Evolutionary conservation across 2,113 vertebrate species (phyloP), one percentile per base, ranked within the genome.

Genomic region (Rhinopithecus roxellana): DNA sequence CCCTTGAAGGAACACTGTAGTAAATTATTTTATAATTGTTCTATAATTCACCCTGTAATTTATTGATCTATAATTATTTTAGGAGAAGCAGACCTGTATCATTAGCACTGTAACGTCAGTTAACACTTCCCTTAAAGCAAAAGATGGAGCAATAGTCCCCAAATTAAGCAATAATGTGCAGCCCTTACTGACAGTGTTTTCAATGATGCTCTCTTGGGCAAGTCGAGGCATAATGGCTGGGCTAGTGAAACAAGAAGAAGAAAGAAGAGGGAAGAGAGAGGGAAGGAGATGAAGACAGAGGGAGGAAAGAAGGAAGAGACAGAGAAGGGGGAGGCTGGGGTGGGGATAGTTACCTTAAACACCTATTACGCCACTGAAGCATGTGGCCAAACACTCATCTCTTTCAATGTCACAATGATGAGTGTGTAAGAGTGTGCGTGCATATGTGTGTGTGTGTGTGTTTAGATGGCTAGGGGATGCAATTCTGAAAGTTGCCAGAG

Each of bases 21-120:
- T 22, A 23, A 61, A 90, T 77, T n/a, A 50, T 38, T 92, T 61
- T 52, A 55, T 84, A 80, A 75, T 84, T 80, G 75, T 40, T 83
- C 93, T 78, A 25, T 94, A 59, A 92, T 61, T 75, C 84, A n/a
- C n/a, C 75, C 74, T 57, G 7, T 88, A 81, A 90, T 88, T 95
- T 88, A 94, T 72, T 72, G 79, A 89, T 96, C 75, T 52, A 6
- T 61, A 64, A 86, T 83, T 72, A 93, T 78, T 86, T 93, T 72
- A 17, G 82, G 59, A 90, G 55, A 64, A 6, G 38, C 13, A 18
- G 59, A 43, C 25, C 59, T 97, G 35, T 27, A 8, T 78, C 59
- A 59, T 92, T 45, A 89, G 50, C 59, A 64, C n/a, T 13, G 8
- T 30, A 50, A 38, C 79, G 32, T 81, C 87, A 32, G 74, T 40